phyloP scores from a whole-genome alignment of 2,113 vertebrate species.

The Polypterus bichir region DNA sequence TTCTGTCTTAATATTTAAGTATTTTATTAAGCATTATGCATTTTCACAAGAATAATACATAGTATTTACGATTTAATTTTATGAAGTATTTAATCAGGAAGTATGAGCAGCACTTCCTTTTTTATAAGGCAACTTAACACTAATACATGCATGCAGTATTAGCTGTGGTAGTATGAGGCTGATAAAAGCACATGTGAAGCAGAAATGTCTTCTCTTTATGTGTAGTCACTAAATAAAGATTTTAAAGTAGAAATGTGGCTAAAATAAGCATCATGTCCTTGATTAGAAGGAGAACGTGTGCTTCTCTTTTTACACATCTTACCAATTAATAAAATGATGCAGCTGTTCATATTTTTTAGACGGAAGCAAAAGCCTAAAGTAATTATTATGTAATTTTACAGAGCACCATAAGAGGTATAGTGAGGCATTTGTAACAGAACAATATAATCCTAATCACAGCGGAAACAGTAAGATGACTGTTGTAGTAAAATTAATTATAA shows the following conservation, averaged over 20 bases:
- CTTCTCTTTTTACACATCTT: no score
- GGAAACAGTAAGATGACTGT: background rate
- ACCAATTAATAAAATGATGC: background rate
- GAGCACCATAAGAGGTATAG: background rate
- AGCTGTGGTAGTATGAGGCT: background rate
- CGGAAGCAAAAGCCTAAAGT: background rate
- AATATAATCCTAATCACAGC: background rate
- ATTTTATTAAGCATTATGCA: background rate
- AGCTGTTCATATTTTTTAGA: background rate
- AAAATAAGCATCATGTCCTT: conserved; percentile 17
- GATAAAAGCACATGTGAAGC: background rate
- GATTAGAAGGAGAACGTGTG: background rate
- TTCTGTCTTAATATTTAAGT: background rate
- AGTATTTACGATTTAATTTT: background rate
- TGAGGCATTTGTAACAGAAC: background rate
- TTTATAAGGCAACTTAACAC: background rate
- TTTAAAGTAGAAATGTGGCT: background rate
- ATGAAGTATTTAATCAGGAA: background rate
- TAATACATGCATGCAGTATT: background rate
- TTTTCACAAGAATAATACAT: background rate
- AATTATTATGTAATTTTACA: background rate
- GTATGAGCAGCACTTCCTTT: background rate
- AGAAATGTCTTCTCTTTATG: background rate
- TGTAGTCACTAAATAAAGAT: background rate
- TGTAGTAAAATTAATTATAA: background rate